Base-by-base conservation (phyloP, 2,113 vertebrate species). In the Pithys albifrons region DNA sequence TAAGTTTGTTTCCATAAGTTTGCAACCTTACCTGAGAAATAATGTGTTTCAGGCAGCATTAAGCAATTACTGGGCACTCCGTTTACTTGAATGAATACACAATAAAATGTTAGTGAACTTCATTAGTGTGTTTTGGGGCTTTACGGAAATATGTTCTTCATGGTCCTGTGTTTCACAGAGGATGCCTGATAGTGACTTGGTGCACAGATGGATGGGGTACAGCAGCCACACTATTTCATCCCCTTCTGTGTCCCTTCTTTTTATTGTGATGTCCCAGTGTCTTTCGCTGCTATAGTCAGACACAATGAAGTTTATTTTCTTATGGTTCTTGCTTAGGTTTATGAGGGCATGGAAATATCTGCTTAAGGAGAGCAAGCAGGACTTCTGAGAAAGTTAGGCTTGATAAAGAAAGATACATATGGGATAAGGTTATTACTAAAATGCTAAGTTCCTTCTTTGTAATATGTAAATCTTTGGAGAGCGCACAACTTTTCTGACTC, bases 81-180 rank as follows among this genome's bases (percentile, higher is more conserved):
- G 19, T 61, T 74, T 49, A 27, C 31, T 83, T 61, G 12, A 67
- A 37, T 52, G 31, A 35, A 37, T 48, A 52, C 3, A 0, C 61
- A 65, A 18, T 43, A 33, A 57, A 55, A 49, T 62, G 29, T 69
- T 35, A 19, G 9, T 58, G 41, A 37, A 12, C 7, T 69, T 81
- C 8, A 19, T 43, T 23, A 61, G 35, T 27, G 45, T 64, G 29
- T 65, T 66, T 58, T 51, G 12, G 27, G 22, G 25, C 39, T 78
- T 29, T 14, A 19, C 41, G 71, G 69, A 86, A 74, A 31, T 0
- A 0, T 19, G 11, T 54, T 83, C 71, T 48, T 76, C 8, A 1
- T n/a, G 41, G 33, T 85, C 4, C 23, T 2, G 0, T 23, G 10
- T 70, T 69, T 74, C 46, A 13, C 69, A 29, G n/a, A 0, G 0